A percentile compares a stretch with the other conserved stretches of the same genome.
phyloP scores from a whole-genome alignment of 1,140 invertebrate species.

The Drosophila takahashii region DNA sequence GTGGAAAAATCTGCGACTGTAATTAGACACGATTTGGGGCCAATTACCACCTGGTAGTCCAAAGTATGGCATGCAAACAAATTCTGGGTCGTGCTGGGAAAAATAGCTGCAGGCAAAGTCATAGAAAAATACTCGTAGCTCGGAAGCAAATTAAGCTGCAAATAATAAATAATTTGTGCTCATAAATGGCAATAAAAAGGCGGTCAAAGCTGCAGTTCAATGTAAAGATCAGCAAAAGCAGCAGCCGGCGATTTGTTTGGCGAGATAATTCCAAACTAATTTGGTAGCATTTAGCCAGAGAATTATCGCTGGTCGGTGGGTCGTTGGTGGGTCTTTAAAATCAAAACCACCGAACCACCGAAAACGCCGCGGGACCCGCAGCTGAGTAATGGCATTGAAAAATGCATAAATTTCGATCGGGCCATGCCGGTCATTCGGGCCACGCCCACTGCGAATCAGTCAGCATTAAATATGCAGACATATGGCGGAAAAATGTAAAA shows the following conservation, averaged over 20 bases:
- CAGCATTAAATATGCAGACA: constrained; percentile 68
- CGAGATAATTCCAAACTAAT: constrained; percentile 76
- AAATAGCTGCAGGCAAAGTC: constrained; percentile 17
- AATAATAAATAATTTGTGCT: constrained; percentile 81
- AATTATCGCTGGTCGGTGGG: constrained; percentile 55
- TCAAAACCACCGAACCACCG: constrained; percentile 9
- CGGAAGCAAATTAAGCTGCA: constrained; percentile 76
- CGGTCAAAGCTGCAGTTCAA: constrained; percentile 50
- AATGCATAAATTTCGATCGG: constrained; percentile 70
- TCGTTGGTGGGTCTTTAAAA: constrained; percentile 9
- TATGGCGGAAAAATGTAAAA: constrained; percentile 53
- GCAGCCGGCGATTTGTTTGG: constrained; percentile 63
- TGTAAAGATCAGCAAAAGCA: neutral
- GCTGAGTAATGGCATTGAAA: constrained; percentile 80
- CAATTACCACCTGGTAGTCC: constrained; percentile 77
- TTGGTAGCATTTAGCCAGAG: constrained; percentile 79
- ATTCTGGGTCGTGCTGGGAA: constrained; percentile 30
- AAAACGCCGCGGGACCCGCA: constrained; percentile 42
- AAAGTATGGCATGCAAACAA: constrained; percentile 30
- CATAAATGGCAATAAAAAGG: constrained; percentile 79
- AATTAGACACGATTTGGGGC: constrained; percentile 76
- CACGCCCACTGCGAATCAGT: constrained; percentile 73
- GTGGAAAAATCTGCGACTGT: constrained; percentile 38
- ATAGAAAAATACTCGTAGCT: constrained; percentile 62
- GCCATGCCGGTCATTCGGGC: neutral